Evolutionary conservation across 2,888 invertebrate species (phyloP), one percentile per base, ranked within the genome.

Genomic region (Notodonta dromedarius): DNA sequence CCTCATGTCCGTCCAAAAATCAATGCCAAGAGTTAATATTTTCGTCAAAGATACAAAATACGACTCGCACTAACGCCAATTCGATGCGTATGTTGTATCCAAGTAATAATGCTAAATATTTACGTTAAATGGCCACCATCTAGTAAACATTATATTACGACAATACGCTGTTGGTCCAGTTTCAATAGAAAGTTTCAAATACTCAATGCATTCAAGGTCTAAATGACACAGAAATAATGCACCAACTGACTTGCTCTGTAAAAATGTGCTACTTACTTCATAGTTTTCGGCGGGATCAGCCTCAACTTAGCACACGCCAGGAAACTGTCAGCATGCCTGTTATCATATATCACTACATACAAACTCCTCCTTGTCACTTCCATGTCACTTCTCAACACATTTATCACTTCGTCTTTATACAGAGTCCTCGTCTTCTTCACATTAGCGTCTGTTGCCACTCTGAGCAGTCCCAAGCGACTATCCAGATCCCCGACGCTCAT

Each of bases 221-320:
- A 2, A 39, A 35, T 54, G 54, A 54, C 39, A 54, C 32, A 24
- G 52, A 51, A 48, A 52, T 52, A 52, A 16, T 24, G 5, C 52
- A 32, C 32, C 11, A 35, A 51, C 24, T 24, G 11, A 5, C 16
- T 50, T 8, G n/a, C n/a, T 14, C 3, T 50, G 50, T n/a, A 0
- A 44, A 24, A 57, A 7, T 40, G 39, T 9, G 11, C 8, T 57
- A 92, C 95, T 95, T 87, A 97, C 97, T 96, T 97, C 58, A 96
- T 94, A 65, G 94, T 93, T 74, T 95, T 94, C 0, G 96, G 94
- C 70, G 94, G 94, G 58, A 95, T 94, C 58, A 95, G 94, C 71
- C 96, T 94, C 67, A 98, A 95, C 86, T 97, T 97, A 1, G 98
- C 97, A 84, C 98, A 98, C 0, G 96, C 96, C 74, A 98, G 86